Evolutionary conservation across 2,888 invertebrate species (phyloP), one percentile per base, ranked within the genome.

Genomic region (Folsomia candida): DNA sequence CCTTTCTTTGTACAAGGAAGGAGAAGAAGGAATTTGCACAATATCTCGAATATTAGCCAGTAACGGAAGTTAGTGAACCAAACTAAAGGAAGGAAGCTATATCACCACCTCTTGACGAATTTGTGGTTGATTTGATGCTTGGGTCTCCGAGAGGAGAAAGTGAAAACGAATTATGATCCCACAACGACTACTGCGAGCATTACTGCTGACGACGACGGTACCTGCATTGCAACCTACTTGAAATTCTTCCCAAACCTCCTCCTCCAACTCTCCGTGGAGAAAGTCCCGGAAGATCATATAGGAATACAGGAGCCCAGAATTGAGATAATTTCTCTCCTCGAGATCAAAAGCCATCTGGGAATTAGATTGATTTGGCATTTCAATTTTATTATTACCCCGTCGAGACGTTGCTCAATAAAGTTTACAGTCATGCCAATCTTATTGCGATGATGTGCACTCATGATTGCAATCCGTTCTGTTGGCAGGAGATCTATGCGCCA

Each of bases 351-450:
- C 64, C 64, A 64, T 29, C 24, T 11, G 64, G 51, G 64, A 64
- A 64, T 64, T 64, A 64, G 64, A 64, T 64, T 64, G 64, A 64
- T 64, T 64, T 64, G n/a, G 64, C 64, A 64, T 64, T 64, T 64
- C 64, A 64, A 64, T 64, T 64, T 64, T 64, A 64, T 64, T 64
- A 64, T 64, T 64, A 64, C 51, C 51, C 64, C 64, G 37, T 24
- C 22, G 64, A 64, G 64, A 47, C 14, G 4, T 37, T 37, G 37
- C 37, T 14, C 37, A 37, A 14, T 9, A 37, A 37, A 37, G 37
- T 37, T 4, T n/a, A n/a, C n/a, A 14, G 6, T 37, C 6, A 4
- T 37, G 37, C 37, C 37, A 37, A 37, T 37, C 37, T 37, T 37
- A 37, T 37, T 37, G 37, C 37, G 14, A 14, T 14, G 14, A 4